Evolutionary conservation across 1,140 invertebrate species (phyloP), one percentile per base, ranked within the genome.

Genomic region (Drosophila mauritiana): DNA sequence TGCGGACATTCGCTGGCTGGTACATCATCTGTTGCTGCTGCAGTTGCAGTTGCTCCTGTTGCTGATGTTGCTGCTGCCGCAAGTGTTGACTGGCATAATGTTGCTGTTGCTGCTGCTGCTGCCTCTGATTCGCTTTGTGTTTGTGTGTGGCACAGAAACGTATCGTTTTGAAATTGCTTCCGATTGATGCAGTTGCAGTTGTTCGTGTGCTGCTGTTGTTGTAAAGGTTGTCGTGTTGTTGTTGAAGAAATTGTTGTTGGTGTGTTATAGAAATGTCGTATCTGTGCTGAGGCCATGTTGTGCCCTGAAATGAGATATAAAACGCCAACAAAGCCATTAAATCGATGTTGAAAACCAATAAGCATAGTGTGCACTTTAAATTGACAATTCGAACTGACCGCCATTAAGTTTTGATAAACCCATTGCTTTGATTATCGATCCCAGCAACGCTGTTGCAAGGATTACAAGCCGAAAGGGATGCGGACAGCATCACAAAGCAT

Each of bases 271-370:
- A 91, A 91, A 91, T 89, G 90, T 85, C 81, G 90, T 91, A 91
- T 91, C 86, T 91, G 86, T 91, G 90, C 90, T 91, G 90, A 90
- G 90, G 90, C 90, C 90, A 91, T 91, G 90, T 91, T 91, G 90
- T 91, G 90, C 90, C 90, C 90, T 91, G 27, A 43, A 89, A 74
- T 49, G 58, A 42, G 40, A 69, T 55, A 43, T 51, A 27, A 22
- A 42, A 55, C 27, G 37, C 20, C 31, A 67, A 63, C 36, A 54
- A 58, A 12, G 15, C 15, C 61, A 58, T 49, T 17, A 54, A 63
- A 48, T 49, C 63, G 37, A 64, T 54, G 64, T 72, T 83, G 69
- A 88, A 73, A 77, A 64, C 42, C 65, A 53, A 65, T 53, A 54
- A 49, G 43, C 37, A 48, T 39, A 65, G 55, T 69, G 53, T 25